These are phyloP conservation scores for Indicator maculatus DNA, from an alignment of 2,113 vertebrate genomes.

Conservation along the genomic window DNA sequence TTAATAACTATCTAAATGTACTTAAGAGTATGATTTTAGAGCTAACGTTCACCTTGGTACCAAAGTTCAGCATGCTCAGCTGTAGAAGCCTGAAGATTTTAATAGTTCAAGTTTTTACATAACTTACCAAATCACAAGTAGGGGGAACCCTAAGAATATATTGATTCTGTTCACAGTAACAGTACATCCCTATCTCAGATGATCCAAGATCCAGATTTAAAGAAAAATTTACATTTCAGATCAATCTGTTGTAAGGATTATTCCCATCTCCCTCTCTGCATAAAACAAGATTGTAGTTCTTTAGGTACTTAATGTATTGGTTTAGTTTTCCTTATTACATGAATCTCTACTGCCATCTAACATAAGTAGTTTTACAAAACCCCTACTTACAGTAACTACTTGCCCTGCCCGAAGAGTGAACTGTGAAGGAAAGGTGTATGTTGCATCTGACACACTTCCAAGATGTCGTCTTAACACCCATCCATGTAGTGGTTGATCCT, in stretches of 20 bases:
- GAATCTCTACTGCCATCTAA: background rate
- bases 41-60: background rate
- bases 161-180: background rate
- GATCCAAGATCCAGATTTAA: background rate
- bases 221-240: background rate
- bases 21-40: background rate
- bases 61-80: background rate
- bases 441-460: conserved; percentile 61
- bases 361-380: background rate
- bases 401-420: conserved; percentile 78
- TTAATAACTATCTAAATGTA: background rate
- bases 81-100: background rate
- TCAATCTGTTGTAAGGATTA: background rate
- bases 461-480: conserved; percentile 78
- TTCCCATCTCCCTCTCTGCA: background rate
- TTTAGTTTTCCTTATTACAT: background rate
- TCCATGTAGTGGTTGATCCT: conserved; percentile 83
- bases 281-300: background rate
- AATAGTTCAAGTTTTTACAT: background rate
- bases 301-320: background rate
- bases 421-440: conserved; percentile 78
- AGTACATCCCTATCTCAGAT: background rate
- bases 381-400: conserved; percentile 79
- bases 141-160: background rate
- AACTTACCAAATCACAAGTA: background rate